A percentile compares a stretch with the other conserved stretches of the same genome.
Conservation (phyloP, 2,888 invertebrate species). For the Rhingia campestris region DNA sequence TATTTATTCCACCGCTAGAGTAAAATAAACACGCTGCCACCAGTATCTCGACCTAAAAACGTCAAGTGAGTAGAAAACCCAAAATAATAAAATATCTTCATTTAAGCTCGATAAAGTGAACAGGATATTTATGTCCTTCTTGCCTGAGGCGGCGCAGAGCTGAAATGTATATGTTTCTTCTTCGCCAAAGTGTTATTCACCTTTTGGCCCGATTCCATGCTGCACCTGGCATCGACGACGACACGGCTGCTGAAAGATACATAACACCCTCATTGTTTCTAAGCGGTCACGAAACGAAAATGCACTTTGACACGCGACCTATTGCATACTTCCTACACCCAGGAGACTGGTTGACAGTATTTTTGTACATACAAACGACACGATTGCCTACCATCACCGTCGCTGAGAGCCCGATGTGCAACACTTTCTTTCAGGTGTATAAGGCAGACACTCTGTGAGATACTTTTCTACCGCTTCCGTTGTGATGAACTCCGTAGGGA, state of each 20-base stretch:
- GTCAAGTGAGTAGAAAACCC: constrained; percentile 17
- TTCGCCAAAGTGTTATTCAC: constrained; percentile 40
- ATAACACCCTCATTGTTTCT: constrained; percentile 21
- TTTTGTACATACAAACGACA: not conserved
- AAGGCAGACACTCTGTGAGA: constrained; percentile 15
- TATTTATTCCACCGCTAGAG: constrained; percentile 10
- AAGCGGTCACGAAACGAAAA: constrained; percentile 54
- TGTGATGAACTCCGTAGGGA: constrained; percentile 17
- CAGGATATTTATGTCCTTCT: constrained; percentile 43
- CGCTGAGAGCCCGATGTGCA: constrained; percentile 6
- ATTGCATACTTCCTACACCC: constrained; percentile 8
- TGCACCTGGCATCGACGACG: not conserved
- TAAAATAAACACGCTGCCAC: not conserved
- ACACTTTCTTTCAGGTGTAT: constrained; percentile 33
- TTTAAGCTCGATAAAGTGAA: constrained; percentile 42
- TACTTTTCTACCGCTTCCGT: constrained; percentile 1
- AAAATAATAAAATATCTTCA: constrained; percentile 43
- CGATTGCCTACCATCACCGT: not conserved
- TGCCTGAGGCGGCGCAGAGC: constrained; percentile 4
- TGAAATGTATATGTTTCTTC: constrained; percentile 25
- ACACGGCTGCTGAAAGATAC: constrained; percentile 21
- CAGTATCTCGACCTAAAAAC: constrained; percentile 26
- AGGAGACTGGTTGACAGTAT: constrained; percentile 19
- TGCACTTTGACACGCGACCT: constrained; percentile 64
- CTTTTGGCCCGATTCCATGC: constrained; percentile 41